Evolutionary conservation across 2,888 invertebrate species (phyloP).

Genomic region (Pemphredon lugubris): DNA sequence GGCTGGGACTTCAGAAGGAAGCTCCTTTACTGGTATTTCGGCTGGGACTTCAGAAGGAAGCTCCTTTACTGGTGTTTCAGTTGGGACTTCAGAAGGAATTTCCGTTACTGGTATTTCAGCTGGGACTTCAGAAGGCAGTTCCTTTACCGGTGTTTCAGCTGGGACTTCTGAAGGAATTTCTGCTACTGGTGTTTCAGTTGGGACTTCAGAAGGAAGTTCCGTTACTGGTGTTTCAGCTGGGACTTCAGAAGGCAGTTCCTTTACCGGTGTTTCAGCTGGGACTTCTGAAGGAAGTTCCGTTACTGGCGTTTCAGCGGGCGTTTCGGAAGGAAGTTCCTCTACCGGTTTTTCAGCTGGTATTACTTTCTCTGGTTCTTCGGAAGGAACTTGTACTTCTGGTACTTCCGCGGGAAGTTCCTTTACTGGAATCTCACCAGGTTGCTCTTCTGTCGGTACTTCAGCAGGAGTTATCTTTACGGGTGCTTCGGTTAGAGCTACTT

Average conservation of each 20-base stretch:
- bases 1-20: not conserved
- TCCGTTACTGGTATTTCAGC: not conserved
- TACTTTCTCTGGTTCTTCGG: conserved; percentile 7
- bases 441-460: conserved; percentile 6
- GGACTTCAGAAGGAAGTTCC: too few species aligned
- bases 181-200: conserved; percentile 27
- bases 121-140: conserved; percentile 30
- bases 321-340: not conserved
- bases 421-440: conserved; percentile 26
- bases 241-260: not conserved
- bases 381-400: conserved; percentile 1
- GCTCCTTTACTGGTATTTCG: conserved; percentile 20
- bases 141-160: conserved; percentile 21
- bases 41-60: conserved; percentile 4
- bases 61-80: conserved; percentile 11
- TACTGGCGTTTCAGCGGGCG: conserved; percentile 12
- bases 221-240: too few species aligned
- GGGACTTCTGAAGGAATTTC: conserved; percentile 3
- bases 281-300: conserved; percentile 8
- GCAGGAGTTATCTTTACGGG: conserved; percentile 29
- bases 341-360: conserved; percentile 7
- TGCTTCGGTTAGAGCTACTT: conserved; percentile 27
- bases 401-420: too few species aligned
- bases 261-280: too few species aligned
- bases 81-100: not conserved